These are phyloP conservation scores for Pipistrellus pipistrellus DNA, from an alignment of 2,797 vertebrate genomes.

Conservation along the genomic window DNA sequence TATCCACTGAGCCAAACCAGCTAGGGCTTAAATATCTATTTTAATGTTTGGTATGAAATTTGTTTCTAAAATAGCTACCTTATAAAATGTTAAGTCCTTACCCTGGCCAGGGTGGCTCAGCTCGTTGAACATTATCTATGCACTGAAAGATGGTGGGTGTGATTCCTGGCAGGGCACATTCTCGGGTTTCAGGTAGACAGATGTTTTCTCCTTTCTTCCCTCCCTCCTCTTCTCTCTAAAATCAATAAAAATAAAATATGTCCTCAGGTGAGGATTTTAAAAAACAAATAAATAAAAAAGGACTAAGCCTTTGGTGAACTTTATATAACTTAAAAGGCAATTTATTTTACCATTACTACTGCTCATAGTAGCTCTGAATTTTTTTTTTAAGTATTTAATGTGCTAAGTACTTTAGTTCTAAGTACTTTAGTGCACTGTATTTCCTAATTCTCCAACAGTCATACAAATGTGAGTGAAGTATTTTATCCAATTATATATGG, in stretches of 20 bases:
- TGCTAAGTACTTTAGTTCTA: too few species aligned
- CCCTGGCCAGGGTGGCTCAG: neutral
- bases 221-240: neutral
- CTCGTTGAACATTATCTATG: neutral
- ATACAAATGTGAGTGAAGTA: neutral
- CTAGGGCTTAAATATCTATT: neutral
- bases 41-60: constrained; percentile 33
- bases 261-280: neutral
- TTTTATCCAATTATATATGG: neutral
- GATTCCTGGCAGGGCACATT: neutral
- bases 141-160: neutral
- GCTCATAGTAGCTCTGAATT: neutral
- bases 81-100: constrained; percentile 32
- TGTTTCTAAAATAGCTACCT: constrained; percentile 26
- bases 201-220: neutral
- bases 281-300: neutral
- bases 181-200: neutral
- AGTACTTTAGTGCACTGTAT: neutral
- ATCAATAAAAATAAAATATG: neutral
- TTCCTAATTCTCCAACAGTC: neutral
- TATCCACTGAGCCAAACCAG: too few species aligned
- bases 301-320: constrained; percentile 19
- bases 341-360: constrained; percentile 26
- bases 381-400: neutral
- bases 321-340: constrained; percentile 54